Percentiles rank a stretch among this genome's conserved stretches.
Conservation (phyloP, 2,113 vertebrate species). For the Dromiciops gliroides region DNA sequence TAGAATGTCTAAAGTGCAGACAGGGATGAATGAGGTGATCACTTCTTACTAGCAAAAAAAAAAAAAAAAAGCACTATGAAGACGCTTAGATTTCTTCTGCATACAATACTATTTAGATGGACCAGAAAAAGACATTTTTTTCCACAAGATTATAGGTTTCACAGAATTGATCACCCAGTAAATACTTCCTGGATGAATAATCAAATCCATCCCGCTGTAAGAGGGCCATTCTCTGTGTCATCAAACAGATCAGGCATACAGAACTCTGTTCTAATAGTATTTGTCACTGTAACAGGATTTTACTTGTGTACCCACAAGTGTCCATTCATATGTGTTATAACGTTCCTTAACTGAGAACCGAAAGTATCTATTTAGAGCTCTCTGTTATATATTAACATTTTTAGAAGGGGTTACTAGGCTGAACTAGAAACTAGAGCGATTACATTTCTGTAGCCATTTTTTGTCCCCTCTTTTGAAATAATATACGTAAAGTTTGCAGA, state of each 20-base stretch:
- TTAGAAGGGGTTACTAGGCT: background rate
- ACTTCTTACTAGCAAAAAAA: background rate
- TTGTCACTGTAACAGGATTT: background rate
- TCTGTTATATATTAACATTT: background rate
- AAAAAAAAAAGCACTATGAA: background rate
- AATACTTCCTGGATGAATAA: background rate
- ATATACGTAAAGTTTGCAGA: background rate
- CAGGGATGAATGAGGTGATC: no score
- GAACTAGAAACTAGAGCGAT: background rate
- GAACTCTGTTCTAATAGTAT: background rate
- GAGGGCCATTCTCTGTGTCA: background rate
- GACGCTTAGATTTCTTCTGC: background rate
- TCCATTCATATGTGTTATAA: background rate
- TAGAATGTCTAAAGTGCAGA: background rate
- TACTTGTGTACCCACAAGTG: background rate
- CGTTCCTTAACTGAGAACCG: background rate
- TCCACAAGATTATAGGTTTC: background rate
- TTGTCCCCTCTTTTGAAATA: background rate
- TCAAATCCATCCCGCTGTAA: background rate
- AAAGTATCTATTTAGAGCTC: background rate
- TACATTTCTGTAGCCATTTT: background rate
- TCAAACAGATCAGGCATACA: background rate
- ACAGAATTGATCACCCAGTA: background rate
- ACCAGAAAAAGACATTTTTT: background rate
- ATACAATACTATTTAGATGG: background rate